Evolutionary conservation across 2,797 vertebrate species (phyloP).

Genomic region (Euphonia xanthogaster): DNA sequence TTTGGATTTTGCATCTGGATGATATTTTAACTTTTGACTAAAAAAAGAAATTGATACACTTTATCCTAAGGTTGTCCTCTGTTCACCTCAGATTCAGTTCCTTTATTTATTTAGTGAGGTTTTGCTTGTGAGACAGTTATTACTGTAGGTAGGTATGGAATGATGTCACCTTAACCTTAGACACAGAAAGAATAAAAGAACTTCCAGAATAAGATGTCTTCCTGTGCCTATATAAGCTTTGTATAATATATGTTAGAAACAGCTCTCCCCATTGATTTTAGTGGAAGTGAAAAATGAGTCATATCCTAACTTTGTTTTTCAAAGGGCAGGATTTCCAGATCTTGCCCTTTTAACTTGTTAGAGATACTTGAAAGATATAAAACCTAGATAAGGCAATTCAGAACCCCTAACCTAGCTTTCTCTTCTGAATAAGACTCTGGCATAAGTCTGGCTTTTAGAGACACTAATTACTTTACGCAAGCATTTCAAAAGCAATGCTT

Average conservation of each 20-base stretch:
- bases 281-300: slow-evolving; percentile 3
- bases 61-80: background rate
- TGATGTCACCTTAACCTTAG: background rate
- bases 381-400: background rate
- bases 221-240: background rate
- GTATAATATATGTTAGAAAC: background rate
- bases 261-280: background rate
- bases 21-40: background rate
- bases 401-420: background rate
- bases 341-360: background rate
- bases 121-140: background rate
- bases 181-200: background rate
- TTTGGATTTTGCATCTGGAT: background rate
- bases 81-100: background rate
- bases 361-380: background rate
- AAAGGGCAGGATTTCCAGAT: slow-evolving; percentile 4
- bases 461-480: background rate
- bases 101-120: background rate
- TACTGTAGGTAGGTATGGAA: background rate
- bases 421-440: background rate
- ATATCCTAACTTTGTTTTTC: background rate
- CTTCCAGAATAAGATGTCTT: background rate
- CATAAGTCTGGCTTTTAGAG: background rate
- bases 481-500: background rate
- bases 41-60: background rate